Evolutionary conservation across 2,888 invertebrate genomes (phyloP), one percentile per base, ranked within the genome.

Genomic region (Tortricodes alternella): DNA sequence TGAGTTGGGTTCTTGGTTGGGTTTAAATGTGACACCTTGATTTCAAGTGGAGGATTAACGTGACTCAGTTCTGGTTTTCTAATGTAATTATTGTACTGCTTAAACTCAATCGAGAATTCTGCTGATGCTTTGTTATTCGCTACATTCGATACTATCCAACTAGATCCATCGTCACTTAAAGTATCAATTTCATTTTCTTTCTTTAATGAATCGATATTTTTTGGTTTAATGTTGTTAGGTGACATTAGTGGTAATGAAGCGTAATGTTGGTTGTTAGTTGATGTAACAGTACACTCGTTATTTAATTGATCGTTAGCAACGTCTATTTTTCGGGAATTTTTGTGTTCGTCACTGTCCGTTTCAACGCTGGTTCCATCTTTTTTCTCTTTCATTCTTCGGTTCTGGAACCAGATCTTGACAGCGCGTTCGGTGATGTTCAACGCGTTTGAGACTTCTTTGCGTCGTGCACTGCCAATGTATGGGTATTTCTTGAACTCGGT

Each of bases 381-480:
- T 73, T 94, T 95, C 71, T 90, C 89, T 64, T 93, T 95, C 95
- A 96, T 96, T 4, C 96, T 85, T 1, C 96, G 89, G 75, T 96
- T 96, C 76, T 96, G 96, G 71, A 96, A 96, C 96, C 96, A 96
- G 53, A 96, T 94, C 78, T 96, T 96, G 23, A 96, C 93, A 64
- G 96, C 95, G 51, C 94, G 86, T 70, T 96, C 96, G 0, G 93
- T 89, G 7, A 96, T 91, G 43, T 90, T 91, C 0, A 96, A 83
- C 0, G 81, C 66, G 0, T 87, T 76, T 0, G 96, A 94, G 74
- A 96, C 89, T 71, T 94, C 93, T 60, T 94, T 94, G 4, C 96
- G 88, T 18, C 93, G 84, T 0, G 93, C 92, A 9, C 94, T 91
- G 64, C 93, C 93, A 1, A 96, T 84, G 72, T 96, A 96, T 3